Base-by-base conservation (phyloP, 2,113 vertebrate species). In the Salvator merianae region DNA sequence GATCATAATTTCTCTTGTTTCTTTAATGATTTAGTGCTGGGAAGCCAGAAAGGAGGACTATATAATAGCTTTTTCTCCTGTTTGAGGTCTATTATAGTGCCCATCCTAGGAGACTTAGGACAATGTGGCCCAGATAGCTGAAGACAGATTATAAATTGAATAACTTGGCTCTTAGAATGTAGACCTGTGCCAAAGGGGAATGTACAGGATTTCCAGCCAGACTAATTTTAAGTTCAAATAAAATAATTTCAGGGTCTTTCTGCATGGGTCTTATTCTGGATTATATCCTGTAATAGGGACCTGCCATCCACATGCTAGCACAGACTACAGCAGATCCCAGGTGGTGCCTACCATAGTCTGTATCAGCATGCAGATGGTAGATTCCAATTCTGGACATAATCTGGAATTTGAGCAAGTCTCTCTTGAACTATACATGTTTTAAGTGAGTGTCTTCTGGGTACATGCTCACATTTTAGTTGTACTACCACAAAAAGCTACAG, bases 211-310 rank as follows among this genome's bases (percentile, higher is more conserved):
- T 81, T 88, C 73, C 66, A 89, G 87, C 63, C 38, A 81, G 36
- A 68, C 8, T 91, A 53, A 88, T 85, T 93, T 89, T 62, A 90
- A 91, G 84, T 12, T 16, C 85, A 87, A 78, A 85, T 72, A 68
- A 88, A 89, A 82, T 81, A 47, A 47, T 5, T 47, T 47, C n/a
- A n/a, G n/a, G n/a, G n/a, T n/a, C 12, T 50, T 12, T 50, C 47
- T 50, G 12, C 47, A 50, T 50, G 47, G 47, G 47, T 50, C n/a
- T n/a, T n/a, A n/a, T n/a, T n/a, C n/a, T n/a, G n/a, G n/a, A n/a
- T n/a, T n/a, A n/a, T n/a, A n/a, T n/a, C n/a, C n/a, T n/a, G n/a
- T n/a, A n/a, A n/a, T n/a, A n/a, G n/a, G n/a, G n/a, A n/a, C n/a
- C n/a, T n/a, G n/a, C n/a, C n/a, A n/a, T n/a, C n/a, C n/a, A n/a